Evolutionary conservation across 2,888 invertebrate genomes (phyloP).

Genomic region (Andrena trimmerana): DNA sequence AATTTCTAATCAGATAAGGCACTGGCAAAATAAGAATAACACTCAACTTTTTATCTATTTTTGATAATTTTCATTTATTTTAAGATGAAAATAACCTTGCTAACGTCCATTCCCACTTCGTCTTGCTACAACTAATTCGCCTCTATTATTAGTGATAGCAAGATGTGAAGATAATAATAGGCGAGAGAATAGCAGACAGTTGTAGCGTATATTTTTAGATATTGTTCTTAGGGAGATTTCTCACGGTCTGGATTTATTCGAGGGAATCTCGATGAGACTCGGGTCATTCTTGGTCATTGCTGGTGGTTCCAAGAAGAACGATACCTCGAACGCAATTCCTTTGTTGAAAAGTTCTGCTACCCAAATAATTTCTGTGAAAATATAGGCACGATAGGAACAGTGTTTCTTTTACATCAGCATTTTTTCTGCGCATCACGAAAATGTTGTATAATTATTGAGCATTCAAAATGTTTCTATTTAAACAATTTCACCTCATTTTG

Average conservation of each 20-base stretch:
- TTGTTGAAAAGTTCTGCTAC: not conserved
- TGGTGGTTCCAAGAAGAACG: not conserved
- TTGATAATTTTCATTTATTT: not conserved
- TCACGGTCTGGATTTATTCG: constrained; percentile 38
- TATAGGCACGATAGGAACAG: not conserved
- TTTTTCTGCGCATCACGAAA: not conserved
- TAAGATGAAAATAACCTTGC: not conserved
- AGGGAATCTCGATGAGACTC: constrained; percentile 19
- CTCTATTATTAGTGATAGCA: constrained; percentile 27
- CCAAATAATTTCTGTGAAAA: constrained; percentile 11
- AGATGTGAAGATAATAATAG: constrained; percentile 37
- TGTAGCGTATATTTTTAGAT: constrained; percentile 18
- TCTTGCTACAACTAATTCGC: not conserved
- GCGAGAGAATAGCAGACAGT: not conserved
- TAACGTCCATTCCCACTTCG: not conserved
- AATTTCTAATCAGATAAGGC: not conserved
- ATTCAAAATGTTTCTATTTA: not conserved
- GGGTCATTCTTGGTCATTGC: not conserved
- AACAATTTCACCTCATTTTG: not conserved
- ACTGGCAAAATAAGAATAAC: not conserved
- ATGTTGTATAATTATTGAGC: not conserved
- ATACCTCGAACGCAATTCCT: constrained; percentile 6
- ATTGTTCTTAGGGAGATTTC: constrained; percentile 24
- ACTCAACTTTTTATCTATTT: not conserved
- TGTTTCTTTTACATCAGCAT: constrained; percentile 2